Evolutionary conservation across 2,888 invertebrate genomes (phyloP).

Genomic region (Frankliniella intonsa): DNA sequence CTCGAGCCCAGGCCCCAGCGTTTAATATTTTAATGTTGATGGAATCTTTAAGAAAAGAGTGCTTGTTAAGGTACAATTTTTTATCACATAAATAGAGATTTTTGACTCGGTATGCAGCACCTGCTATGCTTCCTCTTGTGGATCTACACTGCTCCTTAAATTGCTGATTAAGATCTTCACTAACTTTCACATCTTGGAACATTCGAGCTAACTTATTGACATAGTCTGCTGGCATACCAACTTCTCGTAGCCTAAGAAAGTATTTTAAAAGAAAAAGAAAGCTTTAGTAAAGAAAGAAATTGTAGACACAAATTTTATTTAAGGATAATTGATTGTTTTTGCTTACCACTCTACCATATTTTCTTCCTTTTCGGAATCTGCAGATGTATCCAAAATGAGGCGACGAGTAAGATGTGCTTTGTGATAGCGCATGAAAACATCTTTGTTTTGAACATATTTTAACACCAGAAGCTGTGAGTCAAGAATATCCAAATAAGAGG

Average conservation of each 20-base stretch:
- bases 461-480: constrained; percentile 70
- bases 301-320: neutral
- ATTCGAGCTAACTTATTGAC: constrained; percentile 97
- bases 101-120: constrained; percentile 41
- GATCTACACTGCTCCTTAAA: constrained; percentile 73
- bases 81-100: neutral
- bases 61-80: constrained; percentile 28
- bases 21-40: constrained; percentile 98
- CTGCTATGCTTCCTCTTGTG: constrained; percentile 58
- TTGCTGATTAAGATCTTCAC: constrained; percentile 91
- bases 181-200: constrained; percentile 97
- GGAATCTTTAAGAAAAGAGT: constrained; percentile 60
- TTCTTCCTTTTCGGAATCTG: constrained; percentile 98
- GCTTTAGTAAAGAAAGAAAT: no score
- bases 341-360: constrained; percentile 93
- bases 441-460: constrained; percentile 99
- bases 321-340: neutral
- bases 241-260: constrained; percentile 63
- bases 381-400: constrained; percentile 94
- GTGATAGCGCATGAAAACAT: constrained; percentile 99
- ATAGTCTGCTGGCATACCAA: constrained; percentile 99
- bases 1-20: constrained; percentile 96
- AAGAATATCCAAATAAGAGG: constrained; percentile 28
- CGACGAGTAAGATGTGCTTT: constrained; percentile 95
- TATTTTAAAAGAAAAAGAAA: neutral